phyloP scores from a whole-genome alignment of 1,140 invertebrate genomes.

The Lepidurus packardi region DNA sequence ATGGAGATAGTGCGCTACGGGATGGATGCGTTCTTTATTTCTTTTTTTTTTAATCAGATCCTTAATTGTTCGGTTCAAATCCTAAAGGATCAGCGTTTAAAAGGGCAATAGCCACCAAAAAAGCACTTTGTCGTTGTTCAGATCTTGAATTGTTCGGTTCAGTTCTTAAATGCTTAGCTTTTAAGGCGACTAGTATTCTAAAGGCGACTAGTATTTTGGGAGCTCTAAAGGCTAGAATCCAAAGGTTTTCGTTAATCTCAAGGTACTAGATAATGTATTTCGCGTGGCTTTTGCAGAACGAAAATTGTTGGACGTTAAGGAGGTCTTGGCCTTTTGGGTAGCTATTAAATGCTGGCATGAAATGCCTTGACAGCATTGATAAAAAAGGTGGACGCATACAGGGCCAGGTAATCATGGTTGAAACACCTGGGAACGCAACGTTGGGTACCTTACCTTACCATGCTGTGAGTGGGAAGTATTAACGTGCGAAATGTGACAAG shows the following conservation, averaged over 20 bases:
- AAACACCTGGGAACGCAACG: neutral
- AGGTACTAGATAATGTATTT: neutral
- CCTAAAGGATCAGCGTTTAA: too few relatives aligned
- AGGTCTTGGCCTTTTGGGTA: neutral
- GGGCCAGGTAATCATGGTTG: neutral
- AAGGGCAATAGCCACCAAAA: too few relatives aligned
- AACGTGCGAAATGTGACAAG: constrained; percentile 8
- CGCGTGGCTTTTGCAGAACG: neutral
- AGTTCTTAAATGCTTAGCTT: too few relatives aligned
- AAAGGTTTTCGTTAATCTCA: too few relatives aligned
- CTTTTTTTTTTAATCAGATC: too few relatives aligned
- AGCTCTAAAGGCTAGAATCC: too few relatives aligned
- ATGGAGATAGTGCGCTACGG: neutral
- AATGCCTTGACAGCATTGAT: neutral
- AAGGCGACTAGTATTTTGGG: too few relatives aligned
- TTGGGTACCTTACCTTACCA: neutral
- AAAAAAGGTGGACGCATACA: neutral
- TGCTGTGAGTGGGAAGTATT: neutral
- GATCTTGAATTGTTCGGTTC: too few relatives aligned
- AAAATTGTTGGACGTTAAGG: neutral
- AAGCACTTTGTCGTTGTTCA: too few relatives aligned
- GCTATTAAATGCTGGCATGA: neutral
- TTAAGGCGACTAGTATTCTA: too few relatives aligned
- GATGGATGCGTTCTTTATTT: neutral
- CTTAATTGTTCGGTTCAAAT: too few relatives aligned